A percentile compares a stretch with the other conserved stretches of the same genome.
Conservation (phyloP, 2,888 invertebrate species). For the Syrphus vitripennis region DNA sequence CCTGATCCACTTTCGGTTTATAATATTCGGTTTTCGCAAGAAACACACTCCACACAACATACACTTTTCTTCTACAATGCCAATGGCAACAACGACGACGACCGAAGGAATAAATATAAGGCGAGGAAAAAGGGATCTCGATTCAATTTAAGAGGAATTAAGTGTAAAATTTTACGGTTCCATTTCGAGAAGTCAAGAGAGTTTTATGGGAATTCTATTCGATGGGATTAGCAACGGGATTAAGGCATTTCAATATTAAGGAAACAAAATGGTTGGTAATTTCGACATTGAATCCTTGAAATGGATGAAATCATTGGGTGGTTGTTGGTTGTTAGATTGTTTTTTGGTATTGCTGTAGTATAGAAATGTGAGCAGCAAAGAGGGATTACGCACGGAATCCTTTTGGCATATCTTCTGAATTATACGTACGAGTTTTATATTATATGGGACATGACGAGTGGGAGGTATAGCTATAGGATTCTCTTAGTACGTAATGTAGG, state of each 20-base stretch:
- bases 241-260: slow-evolving; percentile 69
- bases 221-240: slow-evolving; percentile 69
- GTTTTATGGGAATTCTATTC: slow-evolving; percentile 68
- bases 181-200: slow-evolving; percentile 58
- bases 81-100: background rate
- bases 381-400: slow-evolving; percentile 51
- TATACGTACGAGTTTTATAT: background rate
- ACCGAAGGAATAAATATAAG: background rate
- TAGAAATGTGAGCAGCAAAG: slow-evolving; percentile 42
- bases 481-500: too few relatives aligned
- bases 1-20: slow-evolving; percentile 59
- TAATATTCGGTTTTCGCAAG: slow-evolving; percentile 41
- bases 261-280: slow-evolving; percentile 72
- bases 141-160: slow-evolving; percentile 72
- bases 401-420: slow-evolving; percentile 14
- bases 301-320: slow-evolving; percentile 69
- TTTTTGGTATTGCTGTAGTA: background rate
- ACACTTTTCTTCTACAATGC: background rate
- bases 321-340: slow-evolving; percentile 66
- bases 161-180: slow-evolving; percentile 72
- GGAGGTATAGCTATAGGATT: background rate
- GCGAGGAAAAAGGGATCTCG: slow-evolving; percentile 54
- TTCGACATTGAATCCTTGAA: slow-evolving; percentile 66
- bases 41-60: slow-evolving; percentile 12
- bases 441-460: background rate